These are phyloP conservation scores for Thamnaconus septentrionalis DNA, from an alignment of 2,113 vertebrate genomes.

Conservation along the genomic window DNA sequence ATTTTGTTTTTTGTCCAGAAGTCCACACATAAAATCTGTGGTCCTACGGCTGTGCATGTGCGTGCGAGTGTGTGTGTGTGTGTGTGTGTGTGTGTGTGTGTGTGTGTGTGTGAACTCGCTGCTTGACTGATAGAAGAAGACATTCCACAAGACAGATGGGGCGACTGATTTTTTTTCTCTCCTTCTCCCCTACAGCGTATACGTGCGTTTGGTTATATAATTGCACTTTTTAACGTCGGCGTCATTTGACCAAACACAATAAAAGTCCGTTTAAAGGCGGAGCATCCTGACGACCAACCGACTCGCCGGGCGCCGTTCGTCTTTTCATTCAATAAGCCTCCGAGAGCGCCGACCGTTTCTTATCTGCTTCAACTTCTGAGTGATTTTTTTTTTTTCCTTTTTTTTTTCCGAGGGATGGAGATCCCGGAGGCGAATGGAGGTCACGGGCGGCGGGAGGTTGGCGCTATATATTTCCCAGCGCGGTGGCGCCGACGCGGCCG, in stretches of 20 bases:
- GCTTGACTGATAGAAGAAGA: conserved; percentile 48
- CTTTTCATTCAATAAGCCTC: conserved; percentile 17
- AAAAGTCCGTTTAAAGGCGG: conserved; percentile 19
- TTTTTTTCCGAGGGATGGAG: conserved; percentile 26
- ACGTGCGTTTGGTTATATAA: no score
- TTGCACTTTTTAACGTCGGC: neutral
- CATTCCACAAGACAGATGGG: conserved; percentile 51
- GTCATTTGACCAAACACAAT: conserved; percentile 20
- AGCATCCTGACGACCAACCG: conserved; percentile 1
- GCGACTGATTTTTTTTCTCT: neutral
- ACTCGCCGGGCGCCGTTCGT: no score
- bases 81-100: neutral
- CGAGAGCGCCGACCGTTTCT: conserved; percentile 19
- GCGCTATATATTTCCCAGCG: conserved; percentile 17
- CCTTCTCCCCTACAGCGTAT: no score
- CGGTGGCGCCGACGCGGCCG: conserved; percentile 21
- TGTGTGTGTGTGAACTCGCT: neutral
- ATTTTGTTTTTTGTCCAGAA: conserved; percentile 39
- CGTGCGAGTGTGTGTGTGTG: neutral
- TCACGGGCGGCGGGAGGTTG: conserved; percentile 14
- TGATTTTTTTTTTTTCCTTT: no score
- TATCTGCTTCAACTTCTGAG: conserved; percentile 27
- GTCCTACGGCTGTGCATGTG: conserved; percentile 25
- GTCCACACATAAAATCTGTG: conserved; percentile 55
- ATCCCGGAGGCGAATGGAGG: conserved; percentile 37